phyloP scores from a whole-genome alignment of 1,140 invertebrate genomes.

The Leptonema lineaticorne region DNA sequence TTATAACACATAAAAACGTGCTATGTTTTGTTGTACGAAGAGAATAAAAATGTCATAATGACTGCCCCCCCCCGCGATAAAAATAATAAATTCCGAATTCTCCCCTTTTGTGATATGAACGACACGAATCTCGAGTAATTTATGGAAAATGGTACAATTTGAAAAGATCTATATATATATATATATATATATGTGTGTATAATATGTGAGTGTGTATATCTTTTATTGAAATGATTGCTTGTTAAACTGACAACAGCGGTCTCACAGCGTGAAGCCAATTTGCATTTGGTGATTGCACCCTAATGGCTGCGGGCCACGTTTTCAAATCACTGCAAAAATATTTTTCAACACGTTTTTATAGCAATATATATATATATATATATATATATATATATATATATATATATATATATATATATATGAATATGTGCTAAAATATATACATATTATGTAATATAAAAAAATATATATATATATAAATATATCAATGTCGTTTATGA shows the following conservation, averaged over 20 bases:
- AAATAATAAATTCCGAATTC: too few species aligned
- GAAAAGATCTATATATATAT: neutral
- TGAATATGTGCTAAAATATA: neutral
- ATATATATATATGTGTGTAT: neutral
- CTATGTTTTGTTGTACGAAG: too few species aligned
- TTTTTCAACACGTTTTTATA: neutral
- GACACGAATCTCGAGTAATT: too few species aligned
- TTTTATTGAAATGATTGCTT: slow-evolving; percentile 12
- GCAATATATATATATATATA: too few species aligned
- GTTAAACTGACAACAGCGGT: slow-evolving; percentile 11
- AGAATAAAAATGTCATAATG: too few species aligned
- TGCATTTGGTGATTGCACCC: slow-evolving; percentile 14
- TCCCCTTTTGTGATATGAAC: too few species aligned
- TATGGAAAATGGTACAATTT: neutral
- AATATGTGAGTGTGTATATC: neutral
- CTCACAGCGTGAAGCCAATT: slow-evolving; percentile 10
- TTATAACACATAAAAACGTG: too few species aligned
- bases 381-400: neutral
- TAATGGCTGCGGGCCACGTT: slow-evolving; percentile 15
- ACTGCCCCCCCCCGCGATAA: too few species aligned
- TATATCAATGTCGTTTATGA: too few species aligned
- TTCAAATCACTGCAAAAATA: slow-evolving; percentile 5
- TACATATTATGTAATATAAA: neutral
- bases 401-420: neutral
- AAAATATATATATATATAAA: too few species aligned